Evolutionary conservation across 2,797 vertebrate species (phyloP).

Genomic region (Emydoidea blandingii): DNA sequence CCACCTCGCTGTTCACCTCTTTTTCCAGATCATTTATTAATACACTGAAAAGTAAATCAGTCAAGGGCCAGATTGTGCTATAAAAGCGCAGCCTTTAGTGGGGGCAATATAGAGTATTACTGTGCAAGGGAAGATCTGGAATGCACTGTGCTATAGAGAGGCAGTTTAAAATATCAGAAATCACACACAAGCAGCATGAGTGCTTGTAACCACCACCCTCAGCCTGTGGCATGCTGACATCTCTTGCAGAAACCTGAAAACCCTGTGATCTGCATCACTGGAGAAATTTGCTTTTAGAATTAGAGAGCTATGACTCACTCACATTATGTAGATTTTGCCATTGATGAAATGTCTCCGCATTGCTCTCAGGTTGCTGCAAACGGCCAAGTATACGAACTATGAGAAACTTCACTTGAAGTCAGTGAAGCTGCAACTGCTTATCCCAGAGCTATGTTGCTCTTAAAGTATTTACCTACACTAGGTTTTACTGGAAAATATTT

Average conservation of each 20-base stretch:
- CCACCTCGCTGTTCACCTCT: too few species aligned
- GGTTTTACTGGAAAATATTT: neutral
- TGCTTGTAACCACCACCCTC: neutral
- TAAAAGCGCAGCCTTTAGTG: too few species aligned
- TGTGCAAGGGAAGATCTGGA: too few species aligned
- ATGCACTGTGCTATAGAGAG: too few species aligned
- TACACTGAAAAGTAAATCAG: too few species aligned
- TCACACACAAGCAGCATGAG: neutral
- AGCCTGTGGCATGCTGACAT: neutral
- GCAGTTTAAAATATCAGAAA: neutral
- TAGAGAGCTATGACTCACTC: too few species aligned
- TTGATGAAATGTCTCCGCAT: neutral
- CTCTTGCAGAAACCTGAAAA: neutral
- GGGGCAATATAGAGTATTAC: too few species aligned
- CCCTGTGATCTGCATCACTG: neutral
- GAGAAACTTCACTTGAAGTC: neutral
- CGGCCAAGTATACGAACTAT: neutral
- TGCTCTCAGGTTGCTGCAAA: neutral
- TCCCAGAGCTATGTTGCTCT: neutral
- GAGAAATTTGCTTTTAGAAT: neutral
- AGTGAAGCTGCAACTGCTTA: neutral
- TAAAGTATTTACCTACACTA: neutral
- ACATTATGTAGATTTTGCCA: too few species aligned
- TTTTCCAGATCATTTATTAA: too few species aligned
- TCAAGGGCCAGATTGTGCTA: too few species aligned